Evolutionary conservation across 2,888 invertebrate genomes (phyloP), one percentile per base, ranked within the genome.

Genomic region (Altica lythri): DNA sequence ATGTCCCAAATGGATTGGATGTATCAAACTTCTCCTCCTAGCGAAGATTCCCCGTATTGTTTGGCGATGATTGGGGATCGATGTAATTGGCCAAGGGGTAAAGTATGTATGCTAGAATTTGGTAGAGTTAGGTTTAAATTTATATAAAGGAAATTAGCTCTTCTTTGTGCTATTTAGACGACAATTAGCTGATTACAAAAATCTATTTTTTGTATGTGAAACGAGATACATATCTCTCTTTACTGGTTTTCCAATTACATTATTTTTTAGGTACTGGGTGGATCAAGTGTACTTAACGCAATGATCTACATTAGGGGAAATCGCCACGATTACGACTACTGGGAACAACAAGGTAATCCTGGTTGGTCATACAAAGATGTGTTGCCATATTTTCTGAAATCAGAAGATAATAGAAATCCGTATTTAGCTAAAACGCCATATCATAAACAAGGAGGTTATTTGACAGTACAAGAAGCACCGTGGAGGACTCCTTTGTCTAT

Each of bases 251-350:
- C n/a, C n/a, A n/a, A n/a, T n/a, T n/a, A n/a, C n/a, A n/a, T n/a
- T n/a, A n/a, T n/a, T n/a, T 60, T 60, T 14, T 46, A 75, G 73
- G 75, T 90, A 12, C 81, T 95, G 14, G 94, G 94, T 16, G 94
- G 95, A 9, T 86, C 88, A 50, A 91, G 91, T 67, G 90, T 92
- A 1, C 82, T 94, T 1, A 95, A 95, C 73, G 91, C 91, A 9
- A 94, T 95, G 94, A 84, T 94, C 25, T 95, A 95, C 77, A 87
- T 92, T 8, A 82, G 95, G 45, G 95, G 95, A 46, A 94, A 92
- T 69, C 83, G 84, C 62, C 84, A 85, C 55, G 94, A 95, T 70
- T 95, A 92, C 77, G 91, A 95, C 72, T 80, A 84, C 16, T 95
- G 95, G 95, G 90, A 89, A 25, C 80, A 81, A 0, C 77, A 87